Percentiles rank a stretch among this genome's conserved stretches.
phyloP scores from a whole-genome alignment of 2,888 invertebrate species.

The Beris morrisii region DNA sequence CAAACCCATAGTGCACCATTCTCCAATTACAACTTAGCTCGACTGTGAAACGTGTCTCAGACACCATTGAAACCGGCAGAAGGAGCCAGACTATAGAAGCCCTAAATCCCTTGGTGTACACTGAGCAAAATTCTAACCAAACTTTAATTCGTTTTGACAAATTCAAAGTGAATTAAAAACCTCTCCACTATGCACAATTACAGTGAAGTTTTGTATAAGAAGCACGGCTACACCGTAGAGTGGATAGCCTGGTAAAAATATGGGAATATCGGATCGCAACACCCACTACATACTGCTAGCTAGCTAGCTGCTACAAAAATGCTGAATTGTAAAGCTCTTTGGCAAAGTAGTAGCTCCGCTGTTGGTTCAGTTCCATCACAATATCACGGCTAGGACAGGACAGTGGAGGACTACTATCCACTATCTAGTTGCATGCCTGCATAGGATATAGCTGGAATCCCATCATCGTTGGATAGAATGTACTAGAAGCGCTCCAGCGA shows the following conservation, averaged over 20 bases:
- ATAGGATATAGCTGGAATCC: constrained; percentile 20
- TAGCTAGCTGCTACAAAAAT: constrained; percentile 11
- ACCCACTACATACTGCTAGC: too few species aligned
- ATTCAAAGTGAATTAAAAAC: constrained; percentile 35
- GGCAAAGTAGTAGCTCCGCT: background rate
- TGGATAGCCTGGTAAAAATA: too few species aligned
- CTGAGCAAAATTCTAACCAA: constrained; percentile 25
- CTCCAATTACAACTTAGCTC: too few species aligned
- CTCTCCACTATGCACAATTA: constrained; percentile 32
- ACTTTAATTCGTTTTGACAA: constrained; percentile 35
- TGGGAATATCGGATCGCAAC: too few species aligned
- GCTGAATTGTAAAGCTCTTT: constrained; percentile 19
- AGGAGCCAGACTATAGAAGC: constrained; percentile 13
- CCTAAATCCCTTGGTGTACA: constrained; percentile 24
- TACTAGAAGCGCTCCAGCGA: constrained; percentile 9
- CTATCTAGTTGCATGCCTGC: constrained; percentile 22
- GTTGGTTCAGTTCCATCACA: background rate
- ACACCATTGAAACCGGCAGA: background rate
- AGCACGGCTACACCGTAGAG: too few species aligned
- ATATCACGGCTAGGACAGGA: background rate
- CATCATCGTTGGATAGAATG: constrained; percentile 9
- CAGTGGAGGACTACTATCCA: background rate
- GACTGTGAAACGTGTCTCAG: too few species aligned
- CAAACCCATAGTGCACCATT: background rate
- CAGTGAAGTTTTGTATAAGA: constrained; percentile 15